Evolutionary conservation across 2,797 vertebrate genomes (phyloP).

Genomic region (Bradypodion ventrale): DNA sequence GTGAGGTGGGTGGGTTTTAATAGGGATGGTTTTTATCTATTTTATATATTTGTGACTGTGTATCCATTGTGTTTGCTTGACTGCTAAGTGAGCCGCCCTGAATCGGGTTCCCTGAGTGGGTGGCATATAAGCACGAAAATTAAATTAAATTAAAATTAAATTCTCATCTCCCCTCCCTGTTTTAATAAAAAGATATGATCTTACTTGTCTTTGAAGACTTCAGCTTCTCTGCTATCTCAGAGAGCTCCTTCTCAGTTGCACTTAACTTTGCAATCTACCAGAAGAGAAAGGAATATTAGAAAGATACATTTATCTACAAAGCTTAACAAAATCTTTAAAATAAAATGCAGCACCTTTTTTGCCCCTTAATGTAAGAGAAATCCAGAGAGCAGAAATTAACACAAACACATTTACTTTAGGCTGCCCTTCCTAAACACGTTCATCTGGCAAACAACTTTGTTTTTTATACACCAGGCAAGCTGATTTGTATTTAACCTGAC

Average conservation of each 20-base stretch:
- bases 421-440: background rate
- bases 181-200: constrained; percentile 17
- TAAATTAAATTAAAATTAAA: no score
- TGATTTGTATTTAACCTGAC: background rate
- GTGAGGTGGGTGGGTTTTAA: no score
- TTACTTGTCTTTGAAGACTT: constrained; percentile 83
- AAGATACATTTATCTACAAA: background rate
- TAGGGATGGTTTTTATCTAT: no score
- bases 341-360: background rate
- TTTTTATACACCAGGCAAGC: background rate
- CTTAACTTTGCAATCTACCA: constrained; percentile 86
- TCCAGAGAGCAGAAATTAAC: background rate
- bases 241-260: constrained; percentile 86
- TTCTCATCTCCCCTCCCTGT: background rate
- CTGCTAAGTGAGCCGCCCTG: no score
- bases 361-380: background rate
- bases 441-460: background rate
- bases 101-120: no score
- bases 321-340: constrained; percentile 34
- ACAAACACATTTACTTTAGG: background rate
- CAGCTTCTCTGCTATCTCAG: constrained; percentile 86
- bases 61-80: no score
- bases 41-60: no score
- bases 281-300: constrained; percentile 37
- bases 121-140: no score